phyloP scores from a whole-genome alignment of 2,797 vertebrate genomes.

The Steatocranus sp. region DNA sequence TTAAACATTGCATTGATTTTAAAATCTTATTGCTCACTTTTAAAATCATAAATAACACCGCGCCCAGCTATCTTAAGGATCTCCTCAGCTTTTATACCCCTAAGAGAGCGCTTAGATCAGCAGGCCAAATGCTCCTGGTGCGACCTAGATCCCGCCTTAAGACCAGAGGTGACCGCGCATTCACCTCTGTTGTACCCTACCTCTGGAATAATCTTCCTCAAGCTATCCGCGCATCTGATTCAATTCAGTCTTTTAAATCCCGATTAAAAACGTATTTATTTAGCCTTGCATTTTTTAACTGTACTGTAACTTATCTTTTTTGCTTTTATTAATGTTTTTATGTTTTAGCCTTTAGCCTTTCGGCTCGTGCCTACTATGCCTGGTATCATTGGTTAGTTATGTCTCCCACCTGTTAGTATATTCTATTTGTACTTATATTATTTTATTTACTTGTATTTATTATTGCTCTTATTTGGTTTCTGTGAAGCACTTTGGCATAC shows the following conservation, averaged over 20 bases:
- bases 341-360: neutral
- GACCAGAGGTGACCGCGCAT: neutral
- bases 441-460: neutral
- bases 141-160: neutral
- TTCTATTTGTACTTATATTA: neutral
- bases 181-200: neutral
- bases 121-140: neutral
- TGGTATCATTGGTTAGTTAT: neutral
- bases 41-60: neutral
- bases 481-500: neutral
- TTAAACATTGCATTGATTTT: neutral
- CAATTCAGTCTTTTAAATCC: neutral
- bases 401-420: neutral
- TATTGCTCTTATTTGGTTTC: neutral
- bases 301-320: neutral
- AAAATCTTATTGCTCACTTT: neutral
- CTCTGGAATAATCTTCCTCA: neutral
- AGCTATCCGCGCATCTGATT: neutral
- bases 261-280: neutral
- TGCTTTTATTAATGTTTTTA: neutral
- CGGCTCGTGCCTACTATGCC: neutral
- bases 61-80: neutral
- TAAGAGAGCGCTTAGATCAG: neutral
- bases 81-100: neutral
- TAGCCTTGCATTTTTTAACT: neutral